Conservation (phyloP, 2,888 invertebrate species). For the Ornithoptera priamus region DNA sequence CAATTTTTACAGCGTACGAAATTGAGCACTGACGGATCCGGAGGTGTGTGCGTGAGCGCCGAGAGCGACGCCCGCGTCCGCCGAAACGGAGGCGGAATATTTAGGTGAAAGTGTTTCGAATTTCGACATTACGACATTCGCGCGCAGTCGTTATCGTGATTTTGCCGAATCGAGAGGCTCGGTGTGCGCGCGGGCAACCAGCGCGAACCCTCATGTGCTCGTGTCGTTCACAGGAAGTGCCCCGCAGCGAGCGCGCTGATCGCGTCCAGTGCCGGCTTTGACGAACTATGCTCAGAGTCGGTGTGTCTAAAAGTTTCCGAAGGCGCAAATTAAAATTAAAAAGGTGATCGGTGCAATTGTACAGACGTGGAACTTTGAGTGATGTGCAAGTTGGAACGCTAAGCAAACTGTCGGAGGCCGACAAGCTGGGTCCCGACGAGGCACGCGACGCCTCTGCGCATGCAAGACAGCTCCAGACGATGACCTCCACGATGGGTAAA, state of each 20-base stretch:
- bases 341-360: conserved; percentile 66
- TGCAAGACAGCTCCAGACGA: conserved; percentile 70
- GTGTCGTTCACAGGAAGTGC: conserved; percentile 64
- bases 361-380: conserved; percentile 63
- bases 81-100: conserved; percentile 80
- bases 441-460: conserved; percentile 70
- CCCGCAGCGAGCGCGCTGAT: conserved; percentile 58
- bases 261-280: conserved; percentile 59
- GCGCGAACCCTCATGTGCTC: conserved; percentile 50
- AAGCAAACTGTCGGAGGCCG: conserved; percentile 70
- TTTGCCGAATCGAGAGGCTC: conserved; percentile 79
- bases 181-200: conserved; percentile 56
- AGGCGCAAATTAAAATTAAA: conserved; percentile 75
- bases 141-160: conserved; percentile 80
- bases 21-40: conserved; percentile 67
- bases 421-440: conserved; percentile 68
- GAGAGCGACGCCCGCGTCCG: conserved; percentile 80
- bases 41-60: conserved; percentile 76
- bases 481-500: conserved; percentile 80
- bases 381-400: conserved; percentile 64
- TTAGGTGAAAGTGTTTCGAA: conserved; percentile 81
- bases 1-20: conserved; percentile 79
- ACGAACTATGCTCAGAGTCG: conserved; percentile 72
- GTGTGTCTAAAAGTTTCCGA: conserved; percentile 64
- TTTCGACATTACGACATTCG: conserved; percentile 80